Evolutionary conservation across 2,797 vertebrate species (phyloP).

Genomic region (Ceyx erithaca): DNA sequence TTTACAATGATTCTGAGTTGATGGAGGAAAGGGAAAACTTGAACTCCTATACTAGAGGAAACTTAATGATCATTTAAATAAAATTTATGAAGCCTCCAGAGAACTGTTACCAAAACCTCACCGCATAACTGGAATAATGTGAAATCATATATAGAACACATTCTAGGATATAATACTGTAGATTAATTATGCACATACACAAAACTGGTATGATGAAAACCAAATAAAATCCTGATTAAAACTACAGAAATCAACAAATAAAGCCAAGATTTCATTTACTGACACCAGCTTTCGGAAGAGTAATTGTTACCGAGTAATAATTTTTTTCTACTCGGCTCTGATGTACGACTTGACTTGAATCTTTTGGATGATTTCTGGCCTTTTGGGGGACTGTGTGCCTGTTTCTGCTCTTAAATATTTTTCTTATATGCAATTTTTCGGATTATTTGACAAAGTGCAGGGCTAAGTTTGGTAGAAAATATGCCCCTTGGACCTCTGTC

Average conservation of each 20-base stretch:
- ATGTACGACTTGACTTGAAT: neutral
- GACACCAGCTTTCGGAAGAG: neutral
- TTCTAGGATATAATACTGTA: neutral
- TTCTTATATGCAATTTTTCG: neutral
- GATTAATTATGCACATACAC: neutral
- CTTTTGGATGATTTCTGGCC: neutral
- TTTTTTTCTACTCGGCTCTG: neutral
- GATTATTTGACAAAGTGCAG: neutral
- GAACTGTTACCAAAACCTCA: neutral
- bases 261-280: conserved; percentile 25
- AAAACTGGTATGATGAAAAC: neutral
- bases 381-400: accelerated
- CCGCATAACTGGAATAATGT: neutral
- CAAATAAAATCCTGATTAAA: conserved; percentile 4
- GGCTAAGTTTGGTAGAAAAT: neutral
- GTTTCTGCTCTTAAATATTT: neutral
- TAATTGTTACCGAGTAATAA: conserved; percentile 24
- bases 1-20: neutral
- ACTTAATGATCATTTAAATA: neutral
- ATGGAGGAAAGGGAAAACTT: neutral
- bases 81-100: neutral
- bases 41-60: neutral
- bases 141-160: neutral
- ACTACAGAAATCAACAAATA: conserved; percentile 1
- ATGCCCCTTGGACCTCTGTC: neutral